Evolutionary conservation across 1,140 invertebrate genomes (phyloP), one percentile per base, ranked within the genome.

Genomic region (Dryas iulia): DNA sequence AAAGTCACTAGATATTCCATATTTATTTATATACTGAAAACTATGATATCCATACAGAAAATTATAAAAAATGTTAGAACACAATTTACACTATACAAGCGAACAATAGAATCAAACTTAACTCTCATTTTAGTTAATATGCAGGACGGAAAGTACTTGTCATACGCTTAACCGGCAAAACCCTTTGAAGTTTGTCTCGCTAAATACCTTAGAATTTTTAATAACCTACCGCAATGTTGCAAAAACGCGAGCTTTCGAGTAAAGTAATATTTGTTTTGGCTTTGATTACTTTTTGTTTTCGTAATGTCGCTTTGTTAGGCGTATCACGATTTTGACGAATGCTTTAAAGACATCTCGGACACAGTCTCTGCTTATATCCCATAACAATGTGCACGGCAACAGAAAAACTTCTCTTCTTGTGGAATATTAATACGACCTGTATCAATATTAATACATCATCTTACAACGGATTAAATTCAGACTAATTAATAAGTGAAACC

Each of bases 261-360:
- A 62, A 71, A 71, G 31, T 59, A 54, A 71, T 54, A 66, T 59
- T 63, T 69, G 54, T 56, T 61, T 71, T 60, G 64, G 52, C 33
- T 56, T 65, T 30, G 21, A 66, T 71, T 47, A 71, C 24, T 57
- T 63, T 63, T 54, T 60, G 56, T 65, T 54, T 65, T 28, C 59
- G 58, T 57, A 60, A 65, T 57, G 25, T 18, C 28, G 57, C 61
- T 59, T 66, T 35, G 52, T 59, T 56, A 71, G 31, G 52, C 69
- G 59, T 56, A 54, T 71, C 69, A 66, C 63, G 63, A 71, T 71
- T 71, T 71, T 61, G 53, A 57, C 52, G 63, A 60, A 56, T 61
- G 61, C 57, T 21, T 33, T 14, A 18, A 63, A 54, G 52, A 30
- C 61, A 56, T 33, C 53, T 63, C 12, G 47, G 39, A 63, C 54